Evolutionary conservation across 2,113 vertebrate genomes (phyloP).

Genomic region (Plecturocebus donacophilus): DNA sequence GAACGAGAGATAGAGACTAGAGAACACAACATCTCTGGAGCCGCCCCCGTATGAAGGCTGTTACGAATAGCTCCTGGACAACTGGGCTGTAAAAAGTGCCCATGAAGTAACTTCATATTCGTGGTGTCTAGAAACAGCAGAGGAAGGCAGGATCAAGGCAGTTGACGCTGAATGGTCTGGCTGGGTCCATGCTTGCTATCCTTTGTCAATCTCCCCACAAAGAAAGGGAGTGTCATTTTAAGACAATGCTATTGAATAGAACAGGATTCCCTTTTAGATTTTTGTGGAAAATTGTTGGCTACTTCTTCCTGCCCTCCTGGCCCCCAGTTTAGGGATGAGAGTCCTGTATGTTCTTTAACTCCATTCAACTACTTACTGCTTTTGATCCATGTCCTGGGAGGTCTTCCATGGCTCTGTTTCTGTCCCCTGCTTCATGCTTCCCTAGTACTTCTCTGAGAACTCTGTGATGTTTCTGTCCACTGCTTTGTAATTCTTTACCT

Average conservation of each 20-base stretch:
- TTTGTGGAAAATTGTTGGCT: neutral
- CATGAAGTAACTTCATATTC: neutral
- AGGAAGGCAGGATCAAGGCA: neutral
- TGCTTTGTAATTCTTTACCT: neutral
- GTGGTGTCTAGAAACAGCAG: too few species aligned
- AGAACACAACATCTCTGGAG: neutral
- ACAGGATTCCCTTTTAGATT: neutral
- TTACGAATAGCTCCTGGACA: fast-evolving
- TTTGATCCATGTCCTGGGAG: neutral
- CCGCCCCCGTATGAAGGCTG: fast-evolving
- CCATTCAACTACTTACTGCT: neutral
- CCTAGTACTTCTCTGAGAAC: neutral
- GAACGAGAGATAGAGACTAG: neutral
- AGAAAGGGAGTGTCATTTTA: neutral
- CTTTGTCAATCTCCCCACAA: neutral
- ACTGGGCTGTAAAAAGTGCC: fast-evolving
- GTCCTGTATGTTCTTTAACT: neutral
- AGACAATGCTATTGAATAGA: neutral
- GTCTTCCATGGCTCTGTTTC: neutral
- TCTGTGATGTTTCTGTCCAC: neutral
- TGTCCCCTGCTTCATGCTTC: too few species aligned
- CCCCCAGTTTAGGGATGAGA: neutral
- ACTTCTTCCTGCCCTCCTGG: neutral
- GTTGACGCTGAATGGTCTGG: neutral
- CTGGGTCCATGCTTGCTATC: neutral